Evolutionary conservation across 2,797 vertebrate genomes (phyloP).

Genomic region (Emys orbicularis): DNA sequence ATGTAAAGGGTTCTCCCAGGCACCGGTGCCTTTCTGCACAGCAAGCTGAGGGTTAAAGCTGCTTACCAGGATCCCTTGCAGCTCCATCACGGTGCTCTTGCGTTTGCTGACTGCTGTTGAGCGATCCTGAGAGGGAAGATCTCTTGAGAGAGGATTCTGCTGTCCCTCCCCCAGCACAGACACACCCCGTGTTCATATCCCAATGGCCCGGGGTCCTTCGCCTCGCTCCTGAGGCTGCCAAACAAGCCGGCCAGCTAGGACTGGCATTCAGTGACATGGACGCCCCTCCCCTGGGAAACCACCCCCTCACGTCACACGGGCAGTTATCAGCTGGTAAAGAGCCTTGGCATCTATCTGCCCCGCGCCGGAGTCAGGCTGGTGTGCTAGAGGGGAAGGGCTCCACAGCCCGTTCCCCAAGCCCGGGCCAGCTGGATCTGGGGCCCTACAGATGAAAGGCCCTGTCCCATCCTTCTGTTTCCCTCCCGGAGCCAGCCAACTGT

Average conservation of each 20-base stretch:
- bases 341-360: background rate
- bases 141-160: background rate
- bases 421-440: fast-evolving
- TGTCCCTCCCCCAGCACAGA: fast-evolving
- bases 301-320: background rate
- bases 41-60: fast-evolving
- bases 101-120: constrained; percentile 74
- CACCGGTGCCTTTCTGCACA: background rate
- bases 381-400: background rate
- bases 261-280: background rate
- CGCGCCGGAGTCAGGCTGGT: background rate
- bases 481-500: background rate
- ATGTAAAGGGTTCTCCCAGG: background rate
- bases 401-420: background rate
- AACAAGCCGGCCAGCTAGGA: background rate
- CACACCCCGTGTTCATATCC: fast-evolving
- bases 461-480: background rate
- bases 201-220: fast-evolving
- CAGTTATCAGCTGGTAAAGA: background rate
- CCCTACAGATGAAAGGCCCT: background rate
- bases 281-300: background rate
- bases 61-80: constrained; percentile 87
- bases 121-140: constrained; percentile 59
- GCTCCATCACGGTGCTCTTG: constrained; percentile 80
- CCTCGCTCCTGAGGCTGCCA: background rate